Evolutionary conservation across 2,113 vertebrate genomes (phyloP).

Genomic region (Diglossa brunneiventris): DNA sequence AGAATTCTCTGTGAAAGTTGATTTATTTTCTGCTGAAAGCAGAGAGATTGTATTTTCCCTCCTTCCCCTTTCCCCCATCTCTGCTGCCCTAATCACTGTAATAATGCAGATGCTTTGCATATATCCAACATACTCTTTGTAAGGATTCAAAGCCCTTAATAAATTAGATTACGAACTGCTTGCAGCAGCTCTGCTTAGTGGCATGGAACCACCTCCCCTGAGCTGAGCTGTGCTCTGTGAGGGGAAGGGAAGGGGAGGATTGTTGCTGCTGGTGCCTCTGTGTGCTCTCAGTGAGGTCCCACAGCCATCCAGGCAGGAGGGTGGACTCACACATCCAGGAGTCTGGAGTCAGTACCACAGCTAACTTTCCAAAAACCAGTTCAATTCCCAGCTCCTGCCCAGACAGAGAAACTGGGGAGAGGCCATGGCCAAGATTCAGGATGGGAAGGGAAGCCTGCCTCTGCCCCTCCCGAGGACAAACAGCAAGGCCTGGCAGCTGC

Average conservation of each 20-base stretch:
- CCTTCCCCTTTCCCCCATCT: background rate
- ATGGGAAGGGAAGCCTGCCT: rapidly evolving
- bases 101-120: background rate
- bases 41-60: conserved; percentile 19
- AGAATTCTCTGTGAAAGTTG: conserved; percentile 39
- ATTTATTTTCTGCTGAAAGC: conserved; percentile 39
- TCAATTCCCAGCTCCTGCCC: background rate
- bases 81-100: background rate
- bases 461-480: background rate
- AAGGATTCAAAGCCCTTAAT: background rate
- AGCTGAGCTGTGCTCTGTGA: rapidly evolving
- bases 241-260: background rate
- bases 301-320: background rate
- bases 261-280: background rate
- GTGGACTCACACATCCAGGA: background rate
- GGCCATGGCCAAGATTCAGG: rapidly evolving
- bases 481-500: background rate
- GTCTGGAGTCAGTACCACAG: background rate
- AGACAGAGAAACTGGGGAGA: background rate
- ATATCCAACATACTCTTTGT: background rate
- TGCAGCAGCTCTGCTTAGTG: background rate
- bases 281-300: background rate
- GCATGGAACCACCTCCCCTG: background rate
- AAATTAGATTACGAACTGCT: conserved; percentile 25
- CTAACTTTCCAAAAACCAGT: background rate